Evolutionary conservation across 2,797 vertebrate species (phyloP).

Genomic region (Chiloscyllium punctatum): DNA sequence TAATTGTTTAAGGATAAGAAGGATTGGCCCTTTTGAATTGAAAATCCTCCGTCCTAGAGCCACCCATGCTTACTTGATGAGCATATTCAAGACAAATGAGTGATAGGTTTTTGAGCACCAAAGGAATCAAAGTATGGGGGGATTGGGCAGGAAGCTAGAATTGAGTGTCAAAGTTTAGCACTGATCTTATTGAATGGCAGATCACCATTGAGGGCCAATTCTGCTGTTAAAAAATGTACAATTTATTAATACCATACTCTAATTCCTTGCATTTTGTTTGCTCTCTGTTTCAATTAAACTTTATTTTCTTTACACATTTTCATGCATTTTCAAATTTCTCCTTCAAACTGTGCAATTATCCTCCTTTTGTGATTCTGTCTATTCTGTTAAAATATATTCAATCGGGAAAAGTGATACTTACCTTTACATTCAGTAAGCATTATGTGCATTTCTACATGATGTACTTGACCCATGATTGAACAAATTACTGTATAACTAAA

Average conservation of each 20-base stretch:
- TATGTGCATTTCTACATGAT: background rate
- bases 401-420: background rate
- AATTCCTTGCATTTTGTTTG: background rate
- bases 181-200: background rate
- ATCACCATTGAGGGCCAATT: no score
- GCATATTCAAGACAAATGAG: background rate
- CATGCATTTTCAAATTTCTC: background rate
- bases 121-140: background rate
- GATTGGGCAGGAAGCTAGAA: background rate
- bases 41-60: no score
- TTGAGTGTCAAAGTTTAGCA: background rate
- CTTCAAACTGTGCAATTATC: background rate
- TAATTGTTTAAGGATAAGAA: no score
- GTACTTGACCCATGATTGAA: background rate
- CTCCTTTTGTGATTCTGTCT: background rate
- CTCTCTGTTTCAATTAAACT: background rate
- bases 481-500: background rate
- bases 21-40: no score
- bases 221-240: no score
- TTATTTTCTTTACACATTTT: background rate
- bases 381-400: background rate
- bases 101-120: background rate
- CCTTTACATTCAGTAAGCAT: background rate
- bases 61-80: background rate
- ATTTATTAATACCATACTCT: background rate